These are phyloP conservation scores for Cryptocephalus moraei DNA, from an alignment of 2,888 invertebrate genomes.

Conservation along the genomic window DNA sequence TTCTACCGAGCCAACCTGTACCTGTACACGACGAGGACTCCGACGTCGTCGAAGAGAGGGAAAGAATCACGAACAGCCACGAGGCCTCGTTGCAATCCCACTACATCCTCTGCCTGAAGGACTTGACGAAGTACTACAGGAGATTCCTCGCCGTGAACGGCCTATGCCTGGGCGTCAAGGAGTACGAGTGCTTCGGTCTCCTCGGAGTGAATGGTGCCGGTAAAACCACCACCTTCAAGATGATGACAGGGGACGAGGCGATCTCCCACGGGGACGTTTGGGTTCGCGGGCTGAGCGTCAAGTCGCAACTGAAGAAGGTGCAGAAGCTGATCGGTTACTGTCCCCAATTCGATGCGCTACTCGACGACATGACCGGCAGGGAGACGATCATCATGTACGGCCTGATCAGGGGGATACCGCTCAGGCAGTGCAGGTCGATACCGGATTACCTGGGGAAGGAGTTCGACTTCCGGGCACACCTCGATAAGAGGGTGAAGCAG, in stretches of 20 bases:
- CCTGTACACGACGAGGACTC: constrained; percentile 29
- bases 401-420: constrained; percentile 39
- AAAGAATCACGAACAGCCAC: neutral
- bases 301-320: constrained; percentile 32
- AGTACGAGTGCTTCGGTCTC: constrained; percentile 71
- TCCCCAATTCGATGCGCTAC: constrained; percentile 47
- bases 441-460: constrained; percentile 33
- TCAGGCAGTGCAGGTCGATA: constrained; percentile 23
- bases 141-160: constrained; percentile 68
- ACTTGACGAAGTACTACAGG: constrained; percentile 63
- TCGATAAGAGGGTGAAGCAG: constrained; percentile 37
- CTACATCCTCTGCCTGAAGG: constrained; percentile 50
- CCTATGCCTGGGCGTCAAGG: constrained; percentile 47
- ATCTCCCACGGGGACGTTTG: constrained; percentile 61
- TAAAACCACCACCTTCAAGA: constrained; percentile 81
- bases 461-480: constrained; percentile 36
- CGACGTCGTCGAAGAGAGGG: constrained; percentile 46
- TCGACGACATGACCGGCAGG: constrained; percentile 44
- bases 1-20: constrained; percentile 16
- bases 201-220: constrained; percentile 81
- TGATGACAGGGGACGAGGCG: constrained; percentile 74
- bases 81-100: constrained; percentile 4
- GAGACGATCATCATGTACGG: constrained; percentile 44
- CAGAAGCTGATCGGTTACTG: constrained; percentile 48
- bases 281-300: constrained; percentile 35